phyloP scores from a whole-genome alignment of 2,888 invertebrate genomes.

The Gastracanthus pulcherrimus region DNA sequence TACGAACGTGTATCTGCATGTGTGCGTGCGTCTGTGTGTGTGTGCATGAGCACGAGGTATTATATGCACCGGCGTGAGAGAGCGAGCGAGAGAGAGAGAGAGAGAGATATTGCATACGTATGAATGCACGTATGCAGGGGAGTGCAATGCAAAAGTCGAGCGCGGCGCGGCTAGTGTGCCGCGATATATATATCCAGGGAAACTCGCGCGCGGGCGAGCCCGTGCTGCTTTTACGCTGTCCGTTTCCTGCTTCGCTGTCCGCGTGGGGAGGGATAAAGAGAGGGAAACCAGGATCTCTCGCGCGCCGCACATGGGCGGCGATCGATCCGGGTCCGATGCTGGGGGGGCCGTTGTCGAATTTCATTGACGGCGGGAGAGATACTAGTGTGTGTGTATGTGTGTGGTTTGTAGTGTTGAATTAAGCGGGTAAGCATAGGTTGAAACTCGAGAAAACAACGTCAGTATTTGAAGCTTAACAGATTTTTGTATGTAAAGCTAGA shows the following conservation, averaged over 20 bases:
- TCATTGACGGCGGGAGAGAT: neutral
- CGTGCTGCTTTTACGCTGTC: neutral
- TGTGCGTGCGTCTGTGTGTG: slow-evolving; percentile 30
- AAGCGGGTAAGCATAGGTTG: too few species aligned
- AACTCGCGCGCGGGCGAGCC: too few species aligned
- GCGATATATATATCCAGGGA: neutral
- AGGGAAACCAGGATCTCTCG: neutral
- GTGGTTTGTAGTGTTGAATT: too few species aligned
- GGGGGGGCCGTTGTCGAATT: neutral
- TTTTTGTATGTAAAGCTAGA: too few species aligned
- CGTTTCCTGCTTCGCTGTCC: slow-evolving; percentile 33
- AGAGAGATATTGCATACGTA: too few species aligned
- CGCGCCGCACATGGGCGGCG: neutral
- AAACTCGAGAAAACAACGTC: too few species aligned
- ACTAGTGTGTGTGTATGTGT: too few species aligned
- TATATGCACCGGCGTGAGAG: slow-evolving; percentile 33
- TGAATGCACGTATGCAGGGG: too few species aligned
- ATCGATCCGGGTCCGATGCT: neutral
- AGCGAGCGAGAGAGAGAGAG: slow-evolving; percentile 22
- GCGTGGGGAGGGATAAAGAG: too few species aligned
- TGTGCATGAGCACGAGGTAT: neutral
- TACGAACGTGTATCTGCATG: slow-evolving; percentile 34
- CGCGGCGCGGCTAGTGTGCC: neutral
- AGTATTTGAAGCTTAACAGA: too few species aligned
- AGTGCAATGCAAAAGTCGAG: slow-evolving; percentile 40